Evolutionary conservation across 1,140 invertebrate species (phyloP).

Genomic region (Anthonomus grandis): DNA sequence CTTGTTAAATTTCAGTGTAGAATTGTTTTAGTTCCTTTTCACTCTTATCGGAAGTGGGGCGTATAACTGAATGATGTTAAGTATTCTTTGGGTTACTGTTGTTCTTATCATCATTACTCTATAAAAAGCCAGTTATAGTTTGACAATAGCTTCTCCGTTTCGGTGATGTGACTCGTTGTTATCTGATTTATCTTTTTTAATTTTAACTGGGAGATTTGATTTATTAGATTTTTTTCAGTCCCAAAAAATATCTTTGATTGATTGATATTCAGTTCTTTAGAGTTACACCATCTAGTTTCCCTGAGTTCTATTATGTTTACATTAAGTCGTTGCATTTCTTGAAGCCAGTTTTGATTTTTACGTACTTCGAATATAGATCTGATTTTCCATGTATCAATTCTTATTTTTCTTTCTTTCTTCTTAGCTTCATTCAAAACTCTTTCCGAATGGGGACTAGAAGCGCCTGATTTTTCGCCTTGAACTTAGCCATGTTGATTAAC

Average conservation of each 20-base stretch:
- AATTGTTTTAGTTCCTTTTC: neutral
- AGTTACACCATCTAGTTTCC: neutral
- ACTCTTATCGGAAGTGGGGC: neutral
- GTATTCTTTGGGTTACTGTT: neutral
- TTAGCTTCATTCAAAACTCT: too few relatives aligned
- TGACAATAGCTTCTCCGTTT: neutral
- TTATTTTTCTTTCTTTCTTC: neutral
- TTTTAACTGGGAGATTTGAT: too few relatives aligned
- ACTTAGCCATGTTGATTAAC: too few relatives aligned
- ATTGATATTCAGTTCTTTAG: neutral
- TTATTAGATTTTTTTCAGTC: too few relatives aligned
- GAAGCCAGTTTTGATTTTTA: too few relatives aligned
- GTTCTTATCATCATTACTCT: neutral
- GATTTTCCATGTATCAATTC: neutral
- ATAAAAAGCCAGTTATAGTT: neutral
- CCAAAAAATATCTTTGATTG: neutral
- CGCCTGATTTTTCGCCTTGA: too few relatives aligned
- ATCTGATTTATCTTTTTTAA: too few relatives aligned
- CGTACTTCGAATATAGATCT: neutral
- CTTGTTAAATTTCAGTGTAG: neutral
- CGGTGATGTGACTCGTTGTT: neutral
- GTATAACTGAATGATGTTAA: neutral
- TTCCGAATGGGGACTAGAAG: too few relatives aligned
- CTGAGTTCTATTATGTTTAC: neutral
- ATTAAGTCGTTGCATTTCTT: neutral